A percentile compares a stretch with the other conserved stretches of the same genome.
These are phyloP conservation scores for Gryon sp. DNA, from an alignment of 1,140 invertebrate genomes.

Conservation along the genomic window DNA sequence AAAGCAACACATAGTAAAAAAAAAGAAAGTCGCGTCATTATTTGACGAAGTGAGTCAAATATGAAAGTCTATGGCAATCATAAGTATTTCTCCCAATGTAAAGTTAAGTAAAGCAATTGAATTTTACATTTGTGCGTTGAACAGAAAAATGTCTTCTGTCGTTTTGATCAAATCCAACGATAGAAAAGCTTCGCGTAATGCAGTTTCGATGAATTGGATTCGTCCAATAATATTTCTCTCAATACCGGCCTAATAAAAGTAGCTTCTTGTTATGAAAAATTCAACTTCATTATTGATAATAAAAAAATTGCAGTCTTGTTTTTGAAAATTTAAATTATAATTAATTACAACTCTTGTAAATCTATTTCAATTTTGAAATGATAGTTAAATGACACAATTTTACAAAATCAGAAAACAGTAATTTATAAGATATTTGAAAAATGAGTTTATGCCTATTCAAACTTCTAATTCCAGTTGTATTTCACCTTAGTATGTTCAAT, in stretches of 20 bases:
- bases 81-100: neutral
- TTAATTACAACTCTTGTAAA: too few species aligned
- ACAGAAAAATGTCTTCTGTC: neutral
- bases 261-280: too few species aligned
- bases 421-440: too few species aligned
- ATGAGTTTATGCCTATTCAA: too few species aligned
- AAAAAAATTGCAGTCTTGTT: too few species aligned
- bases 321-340: too few species aligned
- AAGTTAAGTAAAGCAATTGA: neutral
- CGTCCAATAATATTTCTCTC: constrained; percentile 3
- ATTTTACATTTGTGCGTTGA: neutral
- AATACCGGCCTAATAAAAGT: constrained; percentile 11
- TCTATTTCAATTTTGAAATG: too few species aligned
- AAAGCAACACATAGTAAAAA: neutral
- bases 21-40: neutral
- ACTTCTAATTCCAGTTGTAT: too few species aligned
- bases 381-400: too few species aligned
- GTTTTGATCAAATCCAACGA: constrained; percentile 1
- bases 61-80: neutral
- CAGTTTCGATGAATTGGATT: constrained; percentile 12
- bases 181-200: constrained; percentile 7
- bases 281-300: too few species aligned
- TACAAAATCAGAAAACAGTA: too few species aligned
- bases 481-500: too few species aligned
- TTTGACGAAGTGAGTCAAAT: neutral